Evolutionary conservation across 1,140 invertebrate genomes (phyloP).

Genomic region (Brachionus asplanchnoidis): DNA sequence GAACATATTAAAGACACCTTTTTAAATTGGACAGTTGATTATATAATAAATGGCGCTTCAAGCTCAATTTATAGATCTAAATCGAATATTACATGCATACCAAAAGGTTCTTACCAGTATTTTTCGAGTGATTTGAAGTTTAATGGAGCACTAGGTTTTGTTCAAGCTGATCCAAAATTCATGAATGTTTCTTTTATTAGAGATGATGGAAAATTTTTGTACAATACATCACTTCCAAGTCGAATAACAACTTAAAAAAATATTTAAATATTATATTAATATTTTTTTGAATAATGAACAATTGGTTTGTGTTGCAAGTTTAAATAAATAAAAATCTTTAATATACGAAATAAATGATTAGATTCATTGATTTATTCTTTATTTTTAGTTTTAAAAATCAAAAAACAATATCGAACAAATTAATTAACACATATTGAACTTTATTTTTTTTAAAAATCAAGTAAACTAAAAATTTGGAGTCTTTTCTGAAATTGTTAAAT

Average conservation of each 20-base stretch:
- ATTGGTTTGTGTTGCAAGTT: too few relatives aligned
- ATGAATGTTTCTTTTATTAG: constrained; percentile 52
- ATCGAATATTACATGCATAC: constrained; percentile 48
- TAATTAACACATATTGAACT: too few relatives aligned
- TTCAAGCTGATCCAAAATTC: constrained; percentile 47
- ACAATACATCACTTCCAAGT: constrained; percentile 2
- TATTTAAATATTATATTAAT: too few relatives aligned
- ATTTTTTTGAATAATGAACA: too few relatives aligned
- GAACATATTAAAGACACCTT: constrained; percentile 48
- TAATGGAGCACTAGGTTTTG: constrained; percentile 1
- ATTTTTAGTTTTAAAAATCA: too few relatives aligned
- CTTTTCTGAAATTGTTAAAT: too few relatives aligned
- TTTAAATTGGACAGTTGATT: constrained; percentile 47
- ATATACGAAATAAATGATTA: too few relatives aligned
- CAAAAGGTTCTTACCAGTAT: constrained; percentile 49
- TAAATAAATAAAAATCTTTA: too few relatives aligned
- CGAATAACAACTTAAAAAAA: not conserved
- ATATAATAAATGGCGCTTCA: constrained; percentile 54
- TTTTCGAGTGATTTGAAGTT: constrained; percentile 49
- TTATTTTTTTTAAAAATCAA: too few relatives aligned
- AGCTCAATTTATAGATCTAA: constrained; percentile 52
- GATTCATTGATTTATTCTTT: too few relatives aligned
- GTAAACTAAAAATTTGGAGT: too few relatives aligned
- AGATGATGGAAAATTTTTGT: constrained; percentile 46
- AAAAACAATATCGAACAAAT: too few relatives aligned